Percentiles rank a stretch among this genome's conserved stretches.
phyloP scores from a whole-genome alignment of 2,888 invertebrate species.

The Hesperia comma region DNA sequence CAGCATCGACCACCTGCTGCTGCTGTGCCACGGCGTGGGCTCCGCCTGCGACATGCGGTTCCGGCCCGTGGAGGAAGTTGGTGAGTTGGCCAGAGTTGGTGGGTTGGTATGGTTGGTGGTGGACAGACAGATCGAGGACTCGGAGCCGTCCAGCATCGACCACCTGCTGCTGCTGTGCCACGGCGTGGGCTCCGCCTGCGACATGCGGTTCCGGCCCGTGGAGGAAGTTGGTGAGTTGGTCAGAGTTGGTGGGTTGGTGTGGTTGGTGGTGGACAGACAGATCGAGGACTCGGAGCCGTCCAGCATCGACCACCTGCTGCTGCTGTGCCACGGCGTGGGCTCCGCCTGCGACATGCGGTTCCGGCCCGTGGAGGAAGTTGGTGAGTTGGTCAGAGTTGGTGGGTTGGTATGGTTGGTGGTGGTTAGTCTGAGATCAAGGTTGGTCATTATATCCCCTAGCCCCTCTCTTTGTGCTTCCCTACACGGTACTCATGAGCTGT shows the following conservation, averaged over 20 bases:
- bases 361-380: constrained; percentile 95
- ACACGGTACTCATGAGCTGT: no score
- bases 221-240: constrained; percentile 95
- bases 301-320: constrained; percentile 91
- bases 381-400: constrained; percentile 82
- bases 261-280: no score
- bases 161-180: constrained; percentile 94
- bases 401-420: no score
- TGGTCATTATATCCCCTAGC: no score
- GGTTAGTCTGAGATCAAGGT: no score
- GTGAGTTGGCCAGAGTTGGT: constrained; percentile 82
- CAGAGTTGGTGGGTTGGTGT: no score
- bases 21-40: constrained; percentile 96
- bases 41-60: constrained; percentile 96
- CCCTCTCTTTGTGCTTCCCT: no score
- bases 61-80: constrained; percentile 95
- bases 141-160: constrained; percentile 89
- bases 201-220: constrained; percentile 93
- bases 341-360: constrained; percentile 96
- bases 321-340: constrained; percentile 96
- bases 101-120: no score
- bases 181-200: constrained; percentile 96
- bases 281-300: constrained; percentile 91
- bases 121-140: constrained; percentile 91
- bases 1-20: constrained; percentile 91